These are phyloP conservation scores for Oenanthe oenanthe DNA, from an alignment of 2,113 vertebrate species.

Conservation along the genomic window DNA sequence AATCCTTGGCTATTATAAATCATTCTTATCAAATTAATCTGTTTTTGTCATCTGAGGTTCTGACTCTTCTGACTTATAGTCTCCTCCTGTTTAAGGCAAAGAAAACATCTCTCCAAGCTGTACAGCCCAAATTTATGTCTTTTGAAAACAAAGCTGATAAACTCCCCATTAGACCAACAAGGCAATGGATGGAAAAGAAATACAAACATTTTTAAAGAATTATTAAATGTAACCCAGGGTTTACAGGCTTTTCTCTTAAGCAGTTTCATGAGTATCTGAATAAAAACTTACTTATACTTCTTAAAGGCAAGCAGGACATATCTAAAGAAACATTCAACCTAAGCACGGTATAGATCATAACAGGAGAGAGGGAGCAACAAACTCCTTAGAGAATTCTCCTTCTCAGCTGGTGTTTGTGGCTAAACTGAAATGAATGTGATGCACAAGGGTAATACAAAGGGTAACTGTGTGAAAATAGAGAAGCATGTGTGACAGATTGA, in stretches of 20 bases:
- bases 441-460: background rate
- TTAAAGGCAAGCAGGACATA: background rate
- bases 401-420: slow-evolving; percentile 4
- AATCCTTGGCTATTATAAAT: background rate
- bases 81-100: background rate
- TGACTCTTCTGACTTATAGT: background rate
- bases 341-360: background rate
- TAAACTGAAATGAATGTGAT: background rate
- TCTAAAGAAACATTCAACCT: slow-evolving; percentile 1
- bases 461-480: background rate
- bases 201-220: background rate
- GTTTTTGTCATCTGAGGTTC: background rate
- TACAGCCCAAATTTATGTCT: background rate
- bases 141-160: background rate
- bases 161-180: background rate
- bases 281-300: background rate
- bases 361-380: background rate
- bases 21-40: background rate
- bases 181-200: background rate
- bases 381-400: background rate
- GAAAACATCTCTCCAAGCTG: background rate
- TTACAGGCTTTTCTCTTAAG: background rate
- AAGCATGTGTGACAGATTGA: slow-evolving; percentile 22
- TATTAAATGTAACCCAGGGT: background rate
- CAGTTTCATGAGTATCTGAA: background rate